Conservation (phyloP, 2,888 invertebrate species). For the Plebejus anna region DNA sequence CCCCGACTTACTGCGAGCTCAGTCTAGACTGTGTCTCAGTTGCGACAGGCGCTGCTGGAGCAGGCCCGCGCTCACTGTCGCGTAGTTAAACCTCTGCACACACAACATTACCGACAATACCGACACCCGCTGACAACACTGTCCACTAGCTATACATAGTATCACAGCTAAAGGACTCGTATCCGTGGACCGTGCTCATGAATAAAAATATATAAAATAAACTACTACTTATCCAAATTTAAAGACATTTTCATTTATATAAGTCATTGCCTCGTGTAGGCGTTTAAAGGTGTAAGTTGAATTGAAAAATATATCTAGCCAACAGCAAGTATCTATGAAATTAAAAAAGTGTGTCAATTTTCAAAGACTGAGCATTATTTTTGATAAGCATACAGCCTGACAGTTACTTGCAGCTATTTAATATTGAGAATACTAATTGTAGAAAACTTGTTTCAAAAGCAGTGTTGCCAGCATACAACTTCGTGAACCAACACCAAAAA, state of each 20-base stretch:
- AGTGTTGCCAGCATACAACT: constrained; percentile 37
- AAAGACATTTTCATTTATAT: no score
- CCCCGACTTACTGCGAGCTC: constrained; percentile 60
- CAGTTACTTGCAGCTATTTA: no score
- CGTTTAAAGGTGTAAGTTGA: no score
- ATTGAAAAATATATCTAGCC: not conserved
- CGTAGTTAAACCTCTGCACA: constrained; percentile 80
- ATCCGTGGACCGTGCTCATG: no score
- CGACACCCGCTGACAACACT: constrained; percentile 48
- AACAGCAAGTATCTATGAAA: not conserved
- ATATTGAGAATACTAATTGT: no score
- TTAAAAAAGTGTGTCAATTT: not conserved
- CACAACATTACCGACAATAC: constrained; percentile 51
- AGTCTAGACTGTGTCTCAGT: constrained; percentile 58
- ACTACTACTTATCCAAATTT: no score
- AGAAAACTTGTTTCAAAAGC: not conserved
- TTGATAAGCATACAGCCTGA: no score
- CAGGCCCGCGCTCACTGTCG: constrained; percentile 74
- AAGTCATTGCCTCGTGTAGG: no score
- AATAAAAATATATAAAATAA: no score
- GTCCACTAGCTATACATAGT: not conserved
- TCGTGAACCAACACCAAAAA: constrained; percentile 33
- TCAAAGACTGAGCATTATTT: not conserved
- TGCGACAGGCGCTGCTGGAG: constrained; percentile 76
- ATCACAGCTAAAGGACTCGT: no score